Evolutionary conservation across 1,140 invertebrate genomes (phyloP).

Genomic region (Meloidogyne chitwoodi): DNA sequence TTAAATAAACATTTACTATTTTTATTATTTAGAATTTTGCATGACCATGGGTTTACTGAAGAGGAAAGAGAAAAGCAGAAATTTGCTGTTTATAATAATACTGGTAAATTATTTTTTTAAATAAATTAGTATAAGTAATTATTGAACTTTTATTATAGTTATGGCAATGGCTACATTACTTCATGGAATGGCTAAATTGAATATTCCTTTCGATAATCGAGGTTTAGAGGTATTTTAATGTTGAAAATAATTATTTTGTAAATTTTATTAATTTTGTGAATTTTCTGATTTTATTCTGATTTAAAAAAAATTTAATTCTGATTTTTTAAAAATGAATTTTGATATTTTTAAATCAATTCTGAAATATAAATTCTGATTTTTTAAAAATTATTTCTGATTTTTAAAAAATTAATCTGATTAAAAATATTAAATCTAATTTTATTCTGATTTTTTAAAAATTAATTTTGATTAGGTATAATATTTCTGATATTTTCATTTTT

Average conservation of each 20-base stretch:
- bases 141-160: background rate
- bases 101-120: constrained; percentile 8
- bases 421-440: no score
- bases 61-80: constrained; percentile 47
- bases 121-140: background rate
- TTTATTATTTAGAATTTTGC: constrained; percentile 36
- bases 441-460: no score
- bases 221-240: constrained; percentile 25
- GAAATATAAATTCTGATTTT: no score
- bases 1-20: background rate
- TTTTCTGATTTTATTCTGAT: background rate
- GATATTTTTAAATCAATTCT: background rate
- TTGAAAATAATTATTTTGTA: background rate
- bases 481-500: background rate
- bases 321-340: background rate
- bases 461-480: background rate
- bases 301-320: no score
- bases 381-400: no score
- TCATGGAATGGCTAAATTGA: constrained; percentile 41
- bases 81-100: constrained; percentile 46
- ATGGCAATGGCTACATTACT: constrained; percentile 45
- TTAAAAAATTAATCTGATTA: no score
- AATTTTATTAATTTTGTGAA: background rate
- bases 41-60: constrained; percentile 48
- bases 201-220: constrained; percentile 39